Evolutionary conservation across 2,113 vertebrate genomes (phyloP).

Genomic region (Montifringilla adamsi): DNA sequence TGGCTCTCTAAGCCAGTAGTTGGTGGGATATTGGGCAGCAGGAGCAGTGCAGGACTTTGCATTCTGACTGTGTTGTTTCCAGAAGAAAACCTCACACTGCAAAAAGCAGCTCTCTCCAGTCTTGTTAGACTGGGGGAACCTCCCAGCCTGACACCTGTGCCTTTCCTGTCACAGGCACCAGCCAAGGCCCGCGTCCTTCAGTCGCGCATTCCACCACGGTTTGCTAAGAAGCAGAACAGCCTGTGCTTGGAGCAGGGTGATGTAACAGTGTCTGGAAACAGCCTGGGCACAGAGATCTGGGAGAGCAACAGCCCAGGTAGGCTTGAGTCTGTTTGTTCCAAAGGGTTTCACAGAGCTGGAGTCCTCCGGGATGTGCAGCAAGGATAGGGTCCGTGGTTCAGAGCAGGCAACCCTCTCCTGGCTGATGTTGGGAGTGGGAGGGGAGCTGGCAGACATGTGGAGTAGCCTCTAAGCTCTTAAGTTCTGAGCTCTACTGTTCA

Average conservation of each 20-base stretch:
- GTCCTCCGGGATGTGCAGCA: background rate
- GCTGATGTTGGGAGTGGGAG: background rate
- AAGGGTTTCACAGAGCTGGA: background rate
- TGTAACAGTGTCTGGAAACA: constrained; percentile 82
- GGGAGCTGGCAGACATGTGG: background rate
- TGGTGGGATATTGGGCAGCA: background rate
- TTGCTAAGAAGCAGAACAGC: constrained; percentile 92
- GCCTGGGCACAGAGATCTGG: constrained; percentile 96
- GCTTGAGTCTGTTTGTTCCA: background rate
- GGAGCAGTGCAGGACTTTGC: background rate
- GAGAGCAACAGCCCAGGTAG: constrained; percentile 90
- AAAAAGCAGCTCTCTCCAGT: background rate
- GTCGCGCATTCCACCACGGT: constrained; percentile 96
- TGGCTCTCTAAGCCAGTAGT: background rate
- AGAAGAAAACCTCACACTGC: background rate
- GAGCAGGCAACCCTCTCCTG: background rate
- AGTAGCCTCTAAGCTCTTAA: background rate
- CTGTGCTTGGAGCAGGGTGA: constrained; percentile 88
- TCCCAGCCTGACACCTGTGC: background rate
- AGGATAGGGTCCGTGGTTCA: fast-evolving
- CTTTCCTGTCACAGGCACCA: constrained; percentile 72
- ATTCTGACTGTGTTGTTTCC: background rate
- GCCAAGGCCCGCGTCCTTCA: constrained; percentile 84
- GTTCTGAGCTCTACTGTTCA: background rate
- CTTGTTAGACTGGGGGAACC: background rate